A percentile compares a stretch with the other conserved stretches of the same genome.
phyloP scores from a whole-genome alignment of 2,888 invertebrate species.

The Hydrotaea diabolus region DNA sequence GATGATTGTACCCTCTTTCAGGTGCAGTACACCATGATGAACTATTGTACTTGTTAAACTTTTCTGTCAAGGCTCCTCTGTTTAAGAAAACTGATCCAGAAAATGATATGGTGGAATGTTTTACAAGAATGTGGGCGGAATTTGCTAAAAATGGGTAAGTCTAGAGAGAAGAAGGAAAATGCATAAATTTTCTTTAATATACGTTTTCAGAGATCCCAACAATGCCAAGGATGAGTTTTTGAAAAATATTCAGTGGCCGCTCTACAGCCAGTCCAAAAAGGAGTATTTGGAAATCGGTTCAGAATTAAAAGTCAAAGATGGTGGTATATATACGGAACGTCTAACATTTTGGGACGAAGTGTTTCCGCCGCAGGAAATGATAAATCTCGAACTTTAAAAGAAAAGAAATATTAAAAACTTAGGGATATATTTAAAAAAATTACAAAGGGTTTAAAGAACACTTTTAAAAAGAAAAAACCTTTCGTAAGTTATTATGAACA shows the following conservation, averaged over 20 bases:
- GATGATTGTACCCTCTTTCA: conserved; percentile 64
- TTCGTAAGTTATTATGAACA: too few species aligned
- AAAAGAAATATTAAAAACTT: too few species aligned
- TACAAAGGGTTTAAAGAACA: too few species aligned
- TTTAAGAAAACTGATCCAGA: conserved; percentile 79
- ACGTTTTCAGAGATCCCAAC: conserved; percentile 75
- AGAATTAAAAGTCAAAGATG: conserved; percentile 70
- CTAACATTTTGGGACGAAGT: conserved; percentile 73
- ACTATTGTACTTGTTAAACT: conserved; percentile 80
- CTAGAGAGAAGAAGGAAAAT: too few species aligned
- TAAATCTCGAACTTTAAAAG: too few species aligned
- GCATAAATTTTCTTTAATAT: too few species aligned
- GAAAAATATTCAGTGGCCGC: conserved; percentile 72
- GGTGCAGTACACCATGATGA: conserved; percentile 82
- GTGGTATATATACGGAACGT: conserved; percentile 71
- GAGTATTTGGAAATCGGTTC: conserved; percentile 76
- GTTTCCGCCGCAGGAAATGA: too few species aligned
- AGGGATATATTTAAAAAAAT: too few species aligned
- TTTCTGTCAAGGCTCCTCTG: conserved; percentile 75
- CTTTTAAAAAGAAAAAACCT: too few species aligned
- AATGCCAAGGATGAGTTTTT: conserved; percentile 74
- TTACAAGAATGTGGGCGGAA: conserved; percentile 81
- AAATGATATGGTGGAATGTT: conserved; percentile 78
- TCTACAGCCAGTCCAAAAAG: conserved; percentile 70
- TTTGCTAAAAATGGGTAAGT: conserved; percentile 79